Base-by-base conservation (phyloP, 2,888 invertebrate genomes). In the Nomada goodeniana region DNA sequence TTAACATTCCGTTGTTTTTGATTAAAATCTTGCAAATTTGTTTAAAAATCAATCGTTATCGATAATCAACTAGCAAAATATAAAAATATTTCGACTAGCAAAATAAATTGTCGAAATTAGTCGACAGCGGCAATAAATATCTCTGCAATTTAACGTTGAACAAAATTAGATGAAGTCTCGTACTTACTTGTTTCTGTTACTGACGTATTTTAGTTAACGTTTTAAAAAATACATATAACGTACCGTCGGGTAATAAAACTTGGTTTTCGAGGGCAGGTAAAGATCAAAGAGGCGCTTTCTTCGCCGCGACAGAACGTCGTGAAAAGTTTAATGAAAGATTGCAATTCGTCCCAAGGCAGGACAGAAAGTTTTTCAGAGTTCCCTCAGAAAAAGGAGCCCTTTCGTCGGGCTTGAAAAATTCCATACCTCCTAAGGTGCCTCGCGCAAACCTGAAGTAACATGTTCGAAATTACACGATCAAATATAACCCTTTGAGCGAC, bases 261-360 rank as follows among this genome's bases (percentile, higher is more conserved):
- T 73, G 15, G 73, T 57, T 73, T 57, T 65, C 65, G 57, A 47
- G 29, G 65, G 57, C 15, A 57, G 65, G 57, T 57, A 50, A 50
- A 65, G 65, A 73, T 73, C 73, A 73, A 73, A 73, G 57, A 1
- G 44, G 57, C 47, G 36, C 23, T 57, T 20, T 23, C 13, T n/a
- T 29, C 18, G 57, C 57, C 47, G 26, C 42, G 29, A 65, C 65
- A 65, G 55, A 73, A 65, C 57, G 55, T 73, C 55, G 44, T 65
- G 73, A 65, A 65, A 65, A 73, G 47, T 73, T 73, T 73, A 73
- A 73, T 73, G 73, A 65, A 73, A 73, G 65, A 57, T 57, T 18
- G 53, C 72, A 53, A 72, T 53, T 64, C 65, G 65, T 65, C 65
- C 65, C 65, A 57, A 73, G 47, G 44, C 55, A 55, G 42, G 52